These are phyloP conservation scores for Diabrotica undecimpunctata DNA, from an alignment of 1,140 invertebrate genomes.

Conservation along the genomic window DNA sequence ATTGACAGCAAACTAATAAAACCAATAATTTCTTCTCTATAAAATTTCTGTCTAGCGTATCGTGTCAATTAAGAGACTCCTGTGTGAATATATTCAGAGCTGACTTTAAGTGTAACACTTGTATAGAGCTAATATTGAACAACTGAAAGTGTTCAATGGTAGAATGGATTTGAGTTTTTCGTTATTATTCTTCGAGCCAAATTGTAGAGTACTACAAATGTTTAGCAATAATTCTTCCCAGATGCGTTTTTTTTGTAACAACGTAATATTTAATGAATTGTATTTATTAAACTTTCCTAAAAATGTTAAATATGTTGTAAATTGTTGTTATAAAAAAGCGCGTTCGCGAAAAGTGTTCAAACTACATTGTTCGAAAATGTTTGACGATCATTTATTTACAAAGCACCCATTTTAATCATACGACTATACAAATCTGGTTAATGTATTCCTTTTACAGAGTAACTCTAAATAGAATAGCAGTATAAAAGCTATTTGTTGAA, in stretches of 20 bases:
- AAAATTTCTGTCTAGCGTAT: background rate
- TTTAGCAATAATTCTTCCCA: background rate
- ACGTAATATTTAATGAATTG: background rate
- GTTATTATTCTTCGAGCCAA: background rate
- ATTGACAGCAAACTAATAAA: too few species aligned
- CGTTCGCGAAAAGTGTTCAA: background rate
- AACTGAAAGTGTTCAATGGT: background rate
- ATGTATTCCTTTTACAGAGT: too few species aligned
- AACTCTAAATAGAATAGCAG: too few species aligned
- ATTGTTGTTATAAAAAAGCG: background rate
- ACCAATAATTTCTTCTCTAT: too few species aligned
- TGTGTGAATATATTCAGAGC: background rate
- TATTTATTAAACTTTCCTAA: too few species aligned
- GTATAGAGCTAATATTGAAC: background rate
- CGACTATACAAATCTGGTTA: too few species aligned
- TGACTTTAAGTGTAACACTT: background rate
- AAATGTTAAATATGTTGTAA: too few species aligned
- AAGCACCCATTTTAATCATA: too few species aligned
- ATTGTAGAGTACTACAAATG: background rate
- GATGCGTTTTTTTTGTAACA: background rate
- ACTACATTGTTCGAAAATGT: too few species aligned
- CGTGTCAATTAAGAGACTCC: background rate
- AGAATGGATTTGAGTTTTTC: conserved; percentile 4
- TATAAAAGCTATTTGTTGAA: too few species aligned
- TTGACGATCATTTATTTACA: too few species aligned